Evolutionary conservation across 1,140 invertebrate genomes (phyloP).

Genomic region (Heliconius nattereri): DNA sequence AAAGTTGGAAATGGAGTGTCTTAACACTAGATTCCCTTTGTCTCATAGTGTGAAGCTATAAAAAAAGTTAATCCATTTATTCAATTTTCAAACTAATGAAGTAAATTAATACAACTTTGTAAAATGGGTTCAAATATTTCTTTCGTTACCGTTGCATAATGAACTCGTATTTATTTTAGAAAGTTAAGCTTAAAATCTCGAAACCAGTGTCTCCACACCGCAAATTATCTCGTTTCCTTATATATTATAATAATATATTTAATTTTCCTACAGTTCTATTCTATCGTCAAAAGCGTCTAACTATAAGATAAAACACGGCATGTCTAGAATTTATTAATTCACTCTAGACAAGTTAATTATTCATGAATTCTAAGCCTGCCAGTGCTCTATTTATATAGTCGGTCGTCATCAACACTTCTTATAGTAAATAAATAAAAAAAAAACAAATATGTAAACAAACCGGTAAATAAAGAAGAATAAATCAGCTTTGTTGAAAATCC

Average conservation of each 20-base stretch:
- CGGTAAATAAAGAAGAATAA: conserved; percentile 69
- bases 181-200: conserved; percentile 8
- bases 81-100: neutral
- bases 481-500: conserved; percentile 71
- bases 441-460: conserved; percentile 48
- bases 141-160: neutral
- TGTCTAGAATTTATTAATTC: too few species aligned
- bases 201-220: neutral
- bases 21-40: too few species aligned
- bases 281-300: neutral
- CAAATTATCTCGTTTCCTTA: neutral
- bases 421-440: neutral
- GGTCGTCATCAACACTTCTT: neutral
- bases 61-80: too few species aligned
- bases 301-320: neutral
- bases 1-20: too few species aligned
- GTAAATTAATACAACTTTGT: neutral
- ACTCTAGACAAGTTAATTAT: neutral
- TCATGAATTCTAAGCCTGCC: conserved; percentile 9
- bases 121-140: neutral
- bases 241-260: neutral
- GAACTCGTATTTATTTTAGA: conserved; percentile 12
- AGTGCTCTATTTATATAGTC: conserved; percentile 2
- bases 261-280: neutral
- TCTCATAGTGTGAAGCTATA: too few species aligned